Conservation (phyloP, 2,797 vertebrate genomes). For the Sciaenops ocellatus region DNA sequence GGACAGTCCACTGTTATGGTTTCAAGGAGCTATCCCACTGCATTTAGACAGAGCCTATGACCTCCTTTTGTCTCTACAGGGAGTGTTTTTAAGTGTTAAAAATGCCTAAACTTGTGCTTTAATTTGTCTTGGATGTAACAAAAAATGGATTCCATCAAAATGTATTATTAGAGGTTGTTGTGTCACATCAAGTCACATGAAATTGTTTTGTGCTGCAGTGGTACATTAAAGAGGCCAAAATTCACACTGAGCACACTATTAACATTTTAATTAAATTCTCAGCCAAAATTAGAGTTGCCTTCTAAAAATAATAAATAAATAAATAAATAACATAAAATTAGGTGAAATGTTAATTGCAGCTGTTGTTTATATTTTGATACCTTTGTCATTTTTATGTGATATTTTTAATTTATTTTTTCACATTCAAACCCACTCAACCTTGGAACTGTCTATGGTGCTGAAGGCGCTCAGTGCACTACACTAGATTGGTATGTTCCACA, state of each 20-base stretch:
- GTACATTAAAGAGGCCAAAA: not conserved
- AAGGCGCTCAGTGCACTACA: not conserved
- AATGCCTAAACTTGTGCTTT: not conserved
- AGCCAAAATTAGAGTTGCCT: not conserved
- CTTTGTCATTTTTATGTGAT: not conserved
- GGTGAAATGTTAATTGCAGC: constrained; percentile 11
- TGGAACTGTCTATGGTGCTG: constrained; percentile 8
- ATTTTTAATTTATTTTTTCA: no score
- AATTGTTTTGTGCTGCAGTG: not conserved
- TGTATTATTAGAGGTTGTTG: not conserved
- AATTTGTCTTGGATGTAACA: not conserved
- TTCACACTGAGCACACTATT: not conserved
- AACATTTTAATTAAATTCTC: constrained; percentile 18
- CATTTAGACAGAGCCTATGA: not conserved
- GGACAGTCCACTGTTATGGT: no score
- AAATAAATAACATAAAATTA: not conserved
- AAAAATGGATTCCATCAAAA: not conserved
- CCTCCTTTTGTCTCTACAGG: not conserved
- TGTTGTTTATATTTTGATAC: not conserved
- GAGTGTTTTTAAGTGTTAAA: not conserved
- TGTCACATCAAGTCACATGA: not conserved
- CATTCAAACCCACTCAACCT: not conserved
- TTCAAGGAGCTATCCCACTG: not conserved
- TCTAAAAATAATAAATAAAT: not conserved
- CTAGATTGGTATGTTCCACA: no score